Percentiles rank a stretch among this genome's conserved stretches.
phyloP scores from a whole-genome alignment of 64 coral and sea anemone genomes.

The Stichodactyla helianthus region DNA sequence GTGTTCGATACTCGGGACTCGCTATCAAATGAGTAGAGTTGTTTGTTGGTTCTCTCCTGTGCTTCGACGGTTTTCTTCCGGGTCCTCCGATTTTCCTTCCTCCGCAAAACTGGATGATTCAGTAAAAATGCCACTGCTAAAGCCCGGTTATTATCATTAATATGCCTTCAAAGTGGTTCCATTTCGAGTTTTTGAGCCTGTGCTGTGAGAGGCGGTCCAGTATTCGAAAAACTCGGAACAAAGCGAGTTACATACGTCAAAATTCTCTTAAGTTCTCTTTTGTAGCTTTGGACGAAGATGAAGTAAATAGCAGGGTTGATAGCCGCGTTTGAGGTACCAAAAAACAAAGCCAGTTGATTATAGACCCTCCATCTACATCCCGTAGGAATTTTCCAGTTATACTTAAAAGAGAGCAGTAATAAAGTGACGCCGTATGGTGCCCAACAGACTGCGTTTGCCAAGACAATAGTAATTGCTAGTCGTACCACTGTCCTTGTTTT shows the following conservation, averaged over 20 bases:
- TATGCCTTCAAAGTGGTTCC: not conserved
- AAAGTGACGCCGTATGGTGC: not conserved
- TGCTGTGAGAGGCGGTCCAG: not conserved
- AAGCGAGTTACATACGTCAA: not conserved
- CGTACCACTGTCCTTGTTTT: not conserved
- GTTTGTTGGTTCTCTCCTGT: too few relatives aligned
- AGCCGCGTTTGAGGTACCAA: not conserved
- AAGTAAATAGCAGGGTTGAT: conserved; percentile 16
- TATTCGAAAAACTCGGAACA: not conserved
- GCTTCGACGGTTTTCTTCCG: too few relatives aligned
- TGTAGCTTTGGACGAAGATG: conserved; percentile 1
- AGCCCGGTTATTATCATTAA: too few relatives aligned
- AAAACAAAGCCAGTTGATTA: not conserved
- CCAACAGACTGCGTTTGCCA: not conserved
- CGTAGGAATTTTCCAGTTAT: not conserved
- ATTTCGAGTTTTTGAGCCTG: not conserved
- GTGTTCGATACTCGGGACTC: too few relatives aligned
- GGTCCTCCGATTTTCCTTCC: too few relatives aligned
- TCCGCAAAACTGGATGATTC: too few relatives aligned
- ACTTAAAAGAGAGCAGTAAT: not conserved
- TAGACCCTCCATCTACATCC: not conserved
- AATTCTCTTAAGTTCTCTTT: conserved; percentile 3
- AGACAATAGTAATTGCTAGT: not conserved
- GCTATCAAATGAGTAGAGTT: too few relatives aligned
- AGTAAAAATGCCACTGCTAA: too few relatives aligned